Evolutionary conservation across 1,140 invertebrate genomes (phyloP).

Genomic region (Maniola jurtina): DNA sequence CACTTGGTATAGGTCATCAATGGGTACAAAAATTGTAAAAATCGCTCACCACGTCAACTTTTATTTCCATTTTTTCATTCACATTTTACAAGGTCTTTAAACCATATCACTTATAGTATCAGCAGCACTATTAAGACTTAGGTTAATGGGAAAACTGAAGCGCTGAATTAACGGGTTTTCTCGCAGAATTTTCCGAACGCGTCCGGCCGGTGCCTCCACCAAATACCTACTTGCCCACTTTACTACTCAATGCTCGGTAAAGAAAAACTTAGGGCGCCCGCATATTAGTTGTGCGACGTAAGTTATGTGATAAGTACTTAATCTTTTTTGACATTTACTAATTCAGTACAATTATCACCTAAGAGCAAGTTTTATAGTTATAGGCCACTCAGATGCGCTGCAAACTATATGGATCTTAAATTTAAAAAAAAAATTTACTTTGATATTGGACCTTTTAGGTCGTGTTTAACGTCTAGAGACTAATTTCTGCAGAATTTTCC

Average conservation of each 20-base stretch:
- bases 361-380: too few relatives aligned
- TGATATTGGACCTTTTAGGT: too few relatives aligned
- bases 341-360: too few relatives aligned
- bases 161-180: background rate
- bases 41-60: constrained; percentile 60
- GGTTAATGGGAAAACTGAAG: background rate
- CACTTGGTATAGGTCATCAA: too few relatives aligned
- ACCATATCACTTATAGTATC: background rate
- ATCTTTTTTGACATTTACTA: too few relatives aligned
- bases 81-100: constrained; percentile 2
- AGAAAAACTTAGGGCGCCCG: constrained; percentile 32
- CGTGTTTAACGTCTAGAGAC: too few relatives aligned
- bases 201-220: constrained; percentile 36
- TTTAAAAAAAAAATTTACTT: too few relatives aligned
- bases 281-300: background rate
- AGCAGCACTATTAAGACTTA: background rate
- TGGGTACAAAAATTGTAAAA: too few relatives aligned
- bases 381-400: too few relatives aligned
- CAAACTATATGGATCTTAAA: too few relatives aligned
- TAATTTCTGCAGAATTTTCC: too few relatives aligned
- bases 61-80: constrained; percentile 57
- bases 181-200: constrained; percentile 31
- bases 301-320: background rate
- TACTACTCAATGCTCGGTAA: constrained; percentile 20
- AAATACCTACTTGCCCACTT: constrained; percentile 25